Conservation (phyloP, 2,113 vertebrate species). For the Nothocercus julius region DNA sequence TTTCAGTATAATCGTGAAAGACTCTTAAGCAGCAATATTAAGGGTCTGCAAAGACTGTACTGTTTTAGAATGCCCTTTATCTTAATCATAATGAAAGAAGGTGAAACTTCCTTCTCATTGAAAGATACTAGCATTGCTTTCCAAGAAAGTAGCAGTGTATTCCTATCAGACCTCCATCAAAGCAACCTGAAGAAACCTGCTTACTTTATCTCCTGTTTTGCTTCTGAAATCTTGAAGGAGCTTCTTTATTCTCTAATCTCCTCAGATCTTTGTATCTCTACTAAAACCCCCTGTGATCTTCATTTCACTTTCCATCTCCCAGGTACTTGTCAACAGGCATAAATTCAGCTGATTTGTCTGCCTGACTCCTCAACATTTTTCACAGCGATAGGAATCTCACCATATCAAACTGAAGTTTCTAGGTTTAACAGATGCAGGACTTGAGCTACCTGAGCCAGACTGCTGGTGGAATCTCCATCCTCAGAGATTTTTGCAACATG, state of each 20-base stretch:
- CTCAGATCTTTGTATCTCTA: background rate
- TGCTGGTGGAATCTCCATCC: background rate
- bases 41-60: background rate
- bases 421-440: background rate
- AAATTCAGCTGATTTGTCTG: too few species aligned
- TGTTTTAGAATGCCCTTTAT: background rate
- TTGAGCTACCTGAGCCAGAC: background rate
- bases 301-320: background rate
- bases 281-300: background rate
- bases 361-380: background rate
- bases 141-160: background rate
- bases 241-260: background rate
- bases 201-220: background rate
- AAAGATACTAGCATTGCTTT: background rate
- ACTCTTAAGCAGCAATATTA: background rate
- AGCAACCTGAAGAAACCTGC: background rate
- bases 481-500: background rate
- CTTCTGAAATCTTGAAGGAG: background rate
- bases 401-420: accelerated
- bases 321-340: background rate
- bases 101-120: background rate
- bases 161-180: background rate
- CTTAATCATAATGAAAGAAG: background rate
- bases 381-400: background rate
- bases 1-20: background rate